These are phyloP conservation scores for Blastomussa wellsi DNA, from an alignment of 92 coral and sea anemone species.

Conservation along the genomic window DNA sequence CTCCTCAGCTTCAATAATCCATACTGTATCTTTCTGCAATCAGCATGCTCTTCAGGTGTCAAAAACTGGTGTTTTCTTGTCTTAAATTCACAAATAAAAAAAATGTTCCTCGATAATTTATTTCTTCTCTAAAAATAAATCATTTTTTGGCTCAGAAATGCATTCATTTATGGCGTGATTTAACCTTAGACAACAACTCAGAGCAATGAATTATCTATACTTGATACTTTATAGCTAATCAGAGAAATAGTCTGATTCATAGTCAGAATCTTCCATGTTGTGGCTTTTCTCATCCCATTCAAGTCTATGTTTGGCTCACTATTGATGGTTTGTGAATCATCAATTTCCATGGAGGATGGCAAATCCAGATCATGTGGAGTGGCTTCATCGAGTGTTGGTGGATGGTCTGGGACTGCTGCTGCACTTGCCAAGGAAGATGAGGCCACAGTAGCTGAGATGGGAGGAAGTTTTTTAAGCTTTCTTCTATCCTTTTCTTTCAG, in stretches of 20 bases:
- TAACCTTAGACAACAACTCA: conserved; percentile 28
- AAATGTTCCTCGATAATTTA: background rate
- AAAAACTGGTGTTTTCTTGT: conserved; percentile 28
- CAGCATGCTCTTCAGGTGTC: background rate
- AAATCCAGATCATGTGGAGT: conserved; percentile 28
- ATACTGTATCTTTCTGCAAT: conserved; percentile 5
- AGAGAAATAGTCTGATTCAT: conserved; percentile 45
- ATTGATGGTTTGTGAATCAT: conserved; percentile 24
- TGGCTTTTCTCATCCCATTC: conserved; percentile 24
- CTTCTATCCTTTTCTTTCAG: conserved; percentile 37
- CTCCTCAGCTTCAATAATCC: conserved; percentile 34
- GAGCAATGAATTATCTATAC: conserved; percentile 11
- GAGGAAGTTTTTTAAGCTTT: conserved; percentile 47
- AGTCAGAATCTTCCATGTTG: conserved; percentile 52
- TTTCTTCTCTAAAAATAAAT: conserved; percentile 15
- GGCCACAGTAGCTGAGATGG: conserved; percentile 39
- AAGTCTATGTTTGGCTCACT: conserved; percentile 27
- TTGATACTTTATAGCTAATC: conserved; percentile 33
- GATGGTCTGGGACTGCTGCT: conserved; percentile 32
- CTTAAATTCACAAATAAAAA: conserved; percentile 13
- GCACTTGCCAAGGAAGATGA: conserved; percentile 30
- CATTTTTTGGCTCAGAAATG: conserved; percentile 34
- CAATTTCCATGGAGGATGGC: conserved; percentile 45
- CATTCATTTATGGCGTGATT: conserved; percentile 40
- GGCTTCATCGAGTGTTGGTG: conserved; percentile 16